Percentiles rank a stretch among this genome's conserved stretches.
Evolutionary conservation across 2,113 vertebrate species (phyloP).

Genomic region (Halcyon senegalensis): DNA sequence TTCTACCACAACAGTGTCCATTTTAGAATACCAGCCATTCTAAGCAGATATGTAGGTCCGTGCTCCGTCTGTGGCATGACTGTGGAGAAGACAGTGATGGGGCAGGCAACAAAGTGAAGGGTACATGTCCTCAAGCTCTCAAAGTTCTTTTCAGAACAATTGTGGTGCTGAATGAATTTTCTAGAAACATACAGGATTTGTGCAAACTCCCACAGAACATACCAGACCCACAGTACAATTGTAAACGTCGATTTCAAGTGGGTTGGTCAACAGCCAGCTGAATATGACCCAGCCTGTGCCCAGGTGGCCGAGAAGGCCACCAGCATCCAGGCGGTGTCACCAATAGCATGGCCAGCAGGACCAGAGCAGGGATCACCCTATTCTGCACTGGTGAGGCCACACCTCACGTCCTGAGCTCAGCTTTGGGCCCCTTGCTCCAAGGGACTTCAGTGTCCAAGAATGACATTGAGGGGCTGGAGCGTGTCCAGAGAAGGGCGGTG

Average conservation of each 20-base stretch:
- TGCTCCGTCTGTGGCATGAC: fast-evolving
- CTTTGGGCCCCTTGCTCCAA: no score
- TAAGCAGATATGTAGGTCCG: fast-evolving
- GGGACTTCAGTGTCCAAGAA: no score
- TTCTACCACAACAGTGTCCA: neutral
- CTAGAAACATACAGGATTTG: neutral
- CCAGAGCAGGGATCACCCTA: no score
- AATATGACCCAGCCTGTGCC: no score
- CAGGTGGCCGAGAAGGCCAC: no score
- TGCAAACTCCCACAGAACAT: neutral
- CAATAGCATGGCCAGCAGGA: no score
- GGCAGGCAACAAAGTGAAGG: neutral
- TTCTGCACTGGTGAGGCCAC: no score
- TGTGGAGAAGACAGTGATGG: neutral
- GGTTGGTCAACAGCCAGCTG: no score
- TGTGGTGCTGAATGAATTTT: neutral
- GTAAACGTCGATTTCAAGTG: neutral
- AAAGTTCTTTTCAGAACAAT: neutral
- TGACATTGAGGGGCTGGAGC: no score
- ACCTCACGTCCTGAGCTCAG: no score
- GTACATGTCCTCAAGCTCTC: neutral
- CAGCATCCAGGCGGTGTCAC: no score
- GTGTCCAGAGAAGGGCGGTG: no score
- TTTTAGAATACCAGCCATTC: neutral
- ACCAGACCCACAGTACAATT: neutral